Conservation (phyloP, 2,797 vertebrate genomes). For the Coranthus polyacanthus region DNA sequence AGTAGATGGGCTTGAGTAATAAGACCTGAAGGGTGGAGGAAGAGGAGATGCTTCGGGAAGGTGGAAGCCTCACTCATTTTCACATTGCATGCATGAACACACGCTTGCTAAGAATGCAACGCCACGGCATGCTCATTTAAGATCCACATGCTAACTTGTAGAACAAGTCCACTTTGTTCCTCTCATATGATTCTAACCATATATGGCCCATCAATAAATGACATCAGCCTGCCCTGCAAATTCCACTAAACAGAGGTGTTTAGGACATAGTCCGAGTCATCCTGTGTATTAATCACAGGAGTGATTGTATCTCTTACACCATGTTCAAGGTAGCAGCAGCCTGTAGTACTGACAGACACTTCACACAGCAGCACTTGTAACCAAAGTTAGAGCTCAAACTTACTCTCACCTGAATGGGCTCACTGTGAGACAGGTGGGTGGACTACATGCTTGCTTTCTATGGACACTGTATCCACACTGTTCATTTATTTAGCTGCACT, state of each 20-base stretch:
- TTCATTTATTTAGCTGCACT: slow-evolving; percentile 35
- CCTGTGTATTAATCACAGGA: neutral
- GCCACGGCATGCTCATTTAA: neutral
- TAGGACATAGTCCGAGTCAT: too few species aligned
- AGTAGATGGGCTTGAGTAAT: slow-evolving; percentile 21
- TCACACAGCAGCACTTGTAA: slow-evolving; percentile 16
- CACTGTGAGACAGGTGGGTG: slow-evolving; percentile 47
- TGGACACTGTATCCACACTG: slow-evolving; percentile 45
- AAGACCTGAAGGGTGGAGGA: too few species aligned
- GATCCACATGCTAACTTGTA: slow-evolving; percentile 5
- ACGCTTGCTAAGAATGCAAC: neutral
- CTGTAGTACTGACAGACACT: slow-evolving; percentile 33
- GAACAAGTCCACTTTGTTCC: neutral
- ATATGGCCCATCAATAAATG: neutral
- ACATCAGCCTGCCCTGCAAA: too few species aligned
- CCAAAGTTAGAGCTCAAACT: slow-evolving; percentile 32
- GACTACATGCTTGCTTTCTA: slow-evolving; percentile 29
- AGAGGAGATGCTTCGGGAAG: slow-evolving; percentile 13
- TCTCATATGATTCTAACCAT: neutral
- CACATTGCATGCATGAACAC: slow-evolving; percentile 7
- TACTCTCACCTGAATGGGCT: slow-evolving; percentile 69
- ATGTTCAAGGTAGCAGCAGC: slow-evolving; percentile 23
- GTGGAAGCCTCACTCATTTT: slow-evolving; percentile 20
- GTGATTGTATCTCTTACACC: too few species aligned
- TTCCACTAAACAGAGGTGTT: too few species aligned